phyloP scores from a whole-genome alignment of 2,113 vertebrate genomes.

The Hystrix brachyura region DNA sequence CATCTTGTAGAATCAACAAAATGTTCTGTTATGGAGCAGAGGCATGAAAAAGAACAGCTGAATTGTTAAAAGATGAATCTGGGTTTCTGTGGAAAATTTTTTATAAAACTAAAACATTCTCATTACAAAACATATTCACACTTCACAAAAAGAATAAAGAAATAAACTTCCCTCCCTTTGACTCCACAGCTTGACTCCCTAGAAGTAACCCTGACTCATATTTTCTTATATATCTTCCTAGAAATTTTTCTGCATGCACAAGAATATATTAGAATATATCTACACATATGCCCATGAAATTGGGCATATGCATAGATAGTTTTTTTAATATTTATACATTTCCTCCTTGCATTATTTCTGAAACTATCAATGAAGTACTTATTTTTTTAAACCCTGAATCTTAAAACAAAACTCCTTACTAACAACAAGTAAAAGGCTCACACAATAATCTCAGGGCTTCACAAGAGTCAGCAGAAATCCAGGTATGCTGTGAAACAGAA shows the following conservation, averaged over 20 bases:
- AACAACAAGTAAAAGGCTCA: conserved; percentile 80
- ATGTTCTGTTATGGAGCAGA: background rate
- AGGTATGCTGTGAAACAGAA: conserved; percentile 86
- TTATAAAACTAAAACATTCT: conserved; percentile 31
- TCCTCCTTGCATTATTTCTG: conserved; percentile 73
- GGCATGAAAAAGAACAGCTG: background rate
- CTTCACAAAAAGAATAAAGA: conserved; percentile 56
- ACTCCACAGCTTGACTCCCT: background rate
- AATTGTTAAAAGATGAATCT: conserved; percentile 44
- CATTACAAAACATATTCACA: conserved; percentile 22
- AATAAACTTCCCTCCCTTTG: conserved; percentile 2
- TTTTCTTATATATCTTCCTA: conserved; percentile 22
- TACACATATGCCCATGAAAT: background rate
- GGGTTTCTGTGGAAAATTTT: background rate
- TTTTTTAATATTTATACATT: background rate
- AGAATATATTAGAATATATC: background rate
- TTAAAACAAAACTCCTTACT: conserved; percentile 79
- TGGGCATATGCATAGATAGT: background rate
- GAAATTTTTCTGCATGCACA: background rate
- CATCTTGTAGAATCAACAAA: conserved; percentile 52
- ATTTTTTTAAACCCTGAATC: conserved; percentile 83
- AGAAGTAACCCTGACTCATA: conserved; percentile 8
- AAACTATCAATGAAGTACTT: conserved; percentile 75
- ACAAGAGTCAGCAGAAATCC: conserved; percentile 83
- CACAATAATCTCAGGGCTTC: conserved; percentile 73